Percentiles rank a stretch among this genome's conserved stretches.
phyloP scores from a whole-genome alignment of 2,797 vertebrate species.

The Anguilla marmorata region DNA sequence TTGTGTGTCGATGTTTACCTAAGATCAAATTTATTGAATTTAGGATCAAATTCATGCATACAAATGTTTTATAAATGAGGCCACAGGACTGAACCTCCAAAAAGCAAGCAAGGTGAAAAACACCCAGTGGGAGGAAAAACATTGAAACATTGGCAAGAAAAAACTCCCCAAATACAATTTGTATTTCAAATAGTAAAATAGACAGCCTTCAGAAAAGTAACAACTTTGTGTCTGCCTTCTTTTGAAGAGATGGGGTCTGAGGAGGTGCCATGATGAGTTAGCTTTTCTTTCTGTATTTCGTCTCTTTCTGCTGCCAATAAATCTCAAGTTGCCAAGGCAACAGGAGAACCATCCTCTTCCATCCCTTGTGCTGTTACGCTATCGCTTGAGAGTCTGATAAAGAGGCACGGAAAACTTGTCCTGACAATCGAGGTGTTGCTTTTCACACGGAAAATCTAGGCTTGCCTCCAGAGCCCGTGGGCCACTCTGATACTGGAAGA shows the following conservation, averaged over 20 bases:
- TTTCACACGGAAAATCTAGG: slow-evolving; percentile 28
- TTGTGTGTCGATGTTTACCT: no score
- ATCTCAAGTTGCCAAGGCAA: slow-evolving; percentile 52
- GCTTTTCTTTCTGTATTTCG: slow-evolving; percentile 16
- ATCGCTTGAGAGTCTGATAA: slow-evolving; percentile 44
- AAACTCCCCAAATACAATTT: background rate
- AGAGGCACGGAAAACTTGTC: slow-evolving; percentile 18
- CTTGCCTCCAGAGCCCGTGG: background rate
- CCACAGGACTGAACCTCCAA: no score
- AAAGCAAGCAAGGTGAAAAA: no score
- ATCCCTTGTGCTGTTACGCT: slow-evolving; percentile 41
- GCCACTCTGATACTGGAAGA: slow-evolving; percentile 24
- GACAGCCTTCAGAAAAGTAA: slow-evolving; percentile 46
- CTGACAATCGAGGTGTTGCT: slow-evolving; percentile 36
- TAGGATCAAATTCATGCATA: no score
- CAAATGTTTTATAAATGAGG: no score
- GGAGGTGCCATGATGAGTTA: background rate
- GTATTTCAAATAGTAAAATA: background rate
- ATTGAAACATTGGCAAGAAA: background rate
- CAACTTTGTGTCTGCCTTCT: slow-evolving; percentile 23
- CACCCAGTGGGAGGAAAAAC: background rate
- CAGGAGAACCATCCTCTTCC: slow-evolving; percentile 29
- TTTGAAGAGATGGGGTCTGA: slow-evolving; percentile 4
- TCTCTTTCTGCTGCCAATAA: slow-evolving; percentile 19
- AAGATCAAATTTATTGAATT: no score